Percentiles rank a stretch among this genome's conserved stretches.
Conservation (phyloP, 2,888 invertebrate species). For the Phyllotreta cruciferae region DNA sequence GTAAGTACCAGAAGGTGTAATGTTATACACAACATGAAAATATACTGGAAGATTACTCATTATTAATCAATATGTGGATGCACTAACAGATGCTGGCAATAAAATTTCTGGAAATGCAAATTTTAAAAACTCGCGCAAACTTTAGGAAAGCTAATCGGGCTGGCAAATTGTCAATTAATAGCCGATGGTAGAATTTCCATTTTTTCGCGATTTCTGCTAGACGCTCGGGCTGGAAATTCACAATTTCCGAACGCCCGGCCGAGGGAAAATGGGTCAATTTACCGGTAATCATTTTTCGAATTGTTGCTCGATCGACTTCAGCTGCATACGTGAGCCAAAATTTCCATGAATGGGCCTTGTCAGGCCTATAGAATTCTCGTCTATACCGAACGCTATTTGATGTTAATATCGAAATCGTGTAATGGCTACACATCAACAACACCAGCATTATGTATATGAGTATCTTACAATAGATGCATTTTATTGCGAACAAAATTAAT, state of each 20-base stretch:
- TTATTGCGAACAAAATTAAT: no score
- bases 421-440: no score
- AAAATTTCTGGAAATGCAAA: no score
- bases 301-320: slow-evolving; percentile 13
- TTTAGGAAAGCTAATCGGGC: no score
- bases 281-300: slow-evolving; percentile 21
- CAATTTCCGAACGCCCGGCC: slow-evolving; percentile 16
- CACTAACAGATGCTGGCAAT: no score
- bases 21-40: slow-evolving; percentile 33
- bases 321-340: background rate
- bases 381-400: background rate
- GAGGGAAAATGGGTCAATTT: slow-evolving; percentile 20
- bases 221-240: slow-evolving; percentile 2
- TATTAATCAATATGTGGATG: slow-evolving; percentile 11
- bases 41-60: slow-evolving; percentile 31
- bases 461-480: no score
- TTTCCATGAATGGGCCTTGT: slow-evolving; percentile 12
- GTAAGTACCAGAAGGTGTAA: slow-evolving; percentile 18
- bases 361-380: slow-evolving; percentile 2
- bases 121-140: no score
- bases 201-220: background rate
- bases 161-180: no score
- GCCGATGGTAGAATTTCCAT: no score
- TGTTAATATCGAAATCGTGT: no score
- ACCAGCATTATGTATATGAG: no score